These are phyloP conservation scores for Elmis aenea DNA, from an alignment of 2,888 invertebrate genomes.

Conservation along the genomic window DNA sequence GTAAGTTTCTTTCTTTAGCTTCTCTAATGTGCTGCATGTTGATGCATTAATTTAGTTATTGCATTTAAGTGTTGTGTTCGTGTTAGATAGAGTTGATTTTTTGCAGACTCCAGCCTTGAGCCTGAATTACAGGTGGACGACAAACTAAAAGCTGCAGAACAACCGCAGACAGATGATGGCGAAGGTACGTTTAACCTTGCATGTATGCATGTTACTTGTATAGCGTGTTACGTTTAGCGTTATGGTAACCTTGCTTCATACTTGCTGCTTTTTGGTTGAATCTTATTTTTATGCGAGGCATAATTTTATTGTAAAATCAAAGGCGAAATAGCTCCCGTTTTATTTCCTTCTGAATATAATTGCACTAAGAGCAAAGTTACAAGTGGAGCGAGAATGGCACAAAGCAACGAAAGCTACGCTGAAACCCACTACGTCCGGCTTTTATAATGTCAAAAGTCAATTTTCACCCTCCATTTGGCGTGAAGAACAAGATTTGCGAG, in stretches of 20 bases:
- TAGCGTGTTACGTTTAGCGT: background rate
- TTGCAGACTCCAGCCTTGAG: conserved; percentile 44
- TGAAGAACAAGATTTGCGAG: conserved; percentile 34
- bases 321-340: conserved; percentile 9
- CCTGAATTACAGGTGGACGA: conserved; percentile 42
- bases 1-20: conserved; percentile 50
- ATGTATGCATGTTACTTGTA: conserved; percentile 11
- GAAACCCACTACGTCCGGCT: conserved; percentile 36
- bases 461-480: conserved; percentile 46
- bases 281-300: too few species aligned
- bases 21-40: conserved; percentile 10
- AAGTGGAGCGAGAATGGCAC: conserved; percentile 32
- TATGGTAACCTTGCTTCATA: too few species aligned
- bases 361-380: conserved; percentile 30
- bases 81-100: conserved; percentile 14
- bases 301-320: conserved; percentile 12
- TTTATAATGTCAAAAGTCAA: conserved; percentile 44
- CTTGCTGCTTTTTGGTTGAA: too few species aligned
- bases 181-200: conserved; percentile 49
- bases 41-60: conserved; percentile 3
- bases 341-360: conserved; percentile 21
- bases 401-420: conserved; percentile 29
- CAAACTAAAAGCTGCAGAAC: conserved; percentile 46
- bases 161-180: conserved; percentile 51
- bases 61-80: conserved; percentile 29